Evolutionary conservation across 92 coral and sea anemone genomes (phyloP).

Genomic region (Epizoanthus rinbou): DNA sequence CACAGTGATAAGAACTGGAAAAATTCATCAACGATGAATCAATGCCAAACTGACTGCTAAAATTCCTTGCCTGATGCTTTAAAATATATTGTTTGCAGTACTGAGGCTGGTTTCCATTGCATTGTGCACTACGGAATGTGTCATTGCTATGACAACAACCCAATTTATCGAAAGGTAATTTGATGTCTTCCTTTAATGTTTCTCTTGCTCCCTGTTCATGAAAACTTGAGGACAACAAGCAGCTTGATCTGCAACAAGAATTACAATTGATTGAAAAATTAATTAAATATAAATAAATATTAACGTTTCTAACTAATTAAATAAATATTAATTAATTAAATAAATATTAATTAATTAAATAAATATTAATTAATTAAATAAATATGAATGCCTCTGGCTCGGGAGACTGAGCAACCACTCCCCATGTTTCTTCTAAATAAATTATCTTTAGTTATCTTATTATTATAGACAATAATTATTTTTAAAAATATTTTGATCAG

Average conservation of each 20-base stretch:
- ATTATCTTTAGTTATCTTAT: too few species aligned
- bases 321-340: too few species aligned
- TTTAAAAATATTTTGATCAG: too few species aligned
- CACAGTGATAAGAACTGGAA: not conserved
- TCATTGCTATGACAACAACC: not conserved
- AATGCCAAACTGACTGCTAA: not conserved
- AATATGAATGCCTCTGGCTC: too few species aligned
- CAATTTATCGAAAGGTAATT: not conserved
- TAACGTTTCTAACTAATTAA: too few species aligned
- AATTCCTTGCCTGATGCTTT: not conserved
- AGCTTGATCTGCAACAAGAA: not conserved
- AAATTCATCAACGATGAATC: not conserved
- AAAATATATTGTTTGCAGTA: not conserved
- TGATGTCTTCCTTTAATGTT: not conserved
- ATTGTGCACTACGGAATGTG: not conserved
- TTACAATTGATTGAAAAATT: not conserved
- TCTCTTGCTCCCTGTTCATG: not conserved
- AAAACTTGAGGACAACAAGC: not conserved
- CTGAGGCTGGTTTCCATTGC: not conserved
- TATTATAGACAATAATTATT: too few species aligned
- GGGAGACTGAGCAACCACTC: too few species aligned
- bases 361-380: too few species aligned
- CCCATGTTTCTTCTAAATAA: too few species aligned
- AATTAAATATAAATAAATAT: too few species aligned
- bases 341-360: too few species aligned